Percentiles rank a stretch among this genome's conserved stretches.
phyloP scores from a whole-genome alignment of 2,888 invertebrate genomes.

The Microctonus aethiopoides region DNA sequence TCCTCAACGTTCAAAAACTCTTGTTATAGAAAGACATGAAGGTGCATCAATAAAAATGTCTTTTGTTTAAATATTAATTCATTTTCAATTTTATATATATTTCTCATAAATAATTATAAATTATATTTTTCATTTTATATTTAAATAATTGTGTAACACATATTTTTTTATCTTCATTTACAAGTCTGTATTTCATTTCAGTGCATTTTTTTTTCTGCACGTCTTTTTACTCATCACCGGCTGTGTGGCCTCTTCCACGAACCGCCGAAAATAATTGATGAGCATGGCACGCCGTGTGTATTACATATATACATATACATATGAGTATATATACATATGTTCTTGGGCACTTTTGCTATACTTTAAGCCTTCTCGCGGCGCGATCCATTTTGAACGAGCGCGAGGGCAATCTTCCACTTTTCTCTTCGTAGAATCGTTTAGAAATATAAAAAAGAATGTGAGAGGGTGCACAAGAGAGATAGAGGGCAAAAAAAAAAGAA shows the following conservation, averaged over 20 bases:
- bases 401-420: slow-evolving; percentile 48
- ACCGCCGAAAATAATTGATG: slow-evolving; percentile 47
- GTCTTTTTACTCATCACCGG: slow-evolving; percentile 8
- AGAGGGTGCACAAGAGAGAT: slow-evolving; percentile 20
- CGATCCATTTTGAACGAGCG: slow-evolving; percentile 47
- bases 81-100: no score
- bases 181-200: slow-evolving; percentile 18
- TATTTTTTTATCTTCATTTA: slow-evolving; percentile 22
- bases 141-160: not conserved
- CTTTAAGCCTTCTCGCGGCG: slow-evolving; percentile 29
- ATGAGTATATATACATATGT: slow-evolving; percentile 22
- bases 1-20: slow-evolving; percentile 35
- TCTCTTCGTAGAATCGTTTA: slow-evolving; percentile 49
- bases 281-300: slow-evolving; percentile 30
- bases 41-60: no score
- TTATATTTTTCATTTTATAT: not conserved
- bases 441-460: slow-evolving; percentile 35
- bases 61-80: no score
- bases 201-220: slow-evolving; percentile 24
- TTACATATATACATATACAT: slow-evolving; percentile 19
- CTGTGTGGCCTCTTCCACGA: slow-evolving; percentile 37
- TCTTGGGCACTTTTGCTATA: slow-evolving; percentile 15
- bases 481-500: not conserved
- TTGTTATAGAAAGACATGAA: no score
- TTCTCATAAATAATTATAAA: no score